phyloP scores from a whole-genome alignment of 2,888 invertebrate genomes.

The Drosophila neutralis region DNA sequence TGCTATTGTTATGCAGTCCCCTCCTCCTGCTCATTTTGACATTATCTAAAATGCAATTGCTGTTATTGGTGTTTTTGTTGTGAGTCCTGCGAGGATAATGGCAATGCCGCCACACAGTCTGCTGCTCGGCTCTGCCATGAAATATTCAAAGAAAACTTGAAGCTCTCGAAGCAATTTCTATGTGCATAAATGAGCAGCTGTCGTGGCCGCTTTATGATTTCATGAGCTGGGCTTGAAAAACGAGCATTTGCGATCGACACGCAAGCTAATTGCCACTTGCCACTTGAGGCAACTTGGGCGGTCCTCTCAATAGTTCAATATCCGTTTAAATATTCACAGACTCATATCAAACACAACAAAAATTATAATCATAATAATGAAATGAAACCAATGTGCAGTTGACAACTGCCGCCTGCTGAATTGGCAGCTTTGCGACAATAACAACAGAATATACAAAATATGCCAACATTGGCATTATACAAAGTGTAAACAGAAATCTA shows the following conservation, averaged over 20 bases:
- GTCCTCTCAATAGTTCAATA: conserved; percentile 62
- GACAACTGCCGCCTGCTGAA: conserved; percentile 28
- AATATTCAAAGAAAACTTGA: conserved; percentile 67
- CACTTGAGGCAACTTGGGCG: conserved; percentile 63
- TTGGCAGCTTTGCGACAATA: conserved; percentile 11
- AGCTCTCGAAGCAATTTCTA: conserved; percentile 36
- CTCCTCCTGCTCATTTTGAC: neutral
- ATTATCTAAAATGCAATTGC: conserved; percentile 51
- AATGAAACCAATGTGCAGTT: conserved; percentile 38
- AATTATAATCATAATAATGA: conserved; percentile 22
- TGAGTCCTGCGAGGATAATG: conserved; percentile 34
- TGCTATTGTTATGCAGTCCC: conserved; percentile 37
- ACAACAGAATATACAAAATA: conserved; percentile 15
- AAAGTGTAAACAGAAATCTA: conserved; percentile 66
- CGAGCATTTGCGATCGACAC: conserved; percentile 29
- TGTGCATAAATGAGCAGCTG: conserved; percentile 19
- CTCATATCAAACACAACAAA: conserved; percentile 19
- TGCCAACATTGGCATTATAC: conserved; percentile 45
- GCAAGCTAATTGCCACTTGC: conserved; percentile 71
- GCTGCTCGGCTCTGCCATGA: conserved; percentile 54
- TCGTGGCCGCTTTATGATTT: conserved; percentile 35
- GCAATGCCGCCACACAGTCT: conserved; percentile 11
- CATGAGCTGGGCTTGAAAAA: conserved; percentile 19
- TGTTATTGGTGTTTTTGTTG: conserved; percentile 37
- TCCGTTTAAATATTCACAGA: conserved; percentile 23